Conservation (phyloP, 2,797 vertebrate genomes). For the Enteromius viviparus region DNA sequence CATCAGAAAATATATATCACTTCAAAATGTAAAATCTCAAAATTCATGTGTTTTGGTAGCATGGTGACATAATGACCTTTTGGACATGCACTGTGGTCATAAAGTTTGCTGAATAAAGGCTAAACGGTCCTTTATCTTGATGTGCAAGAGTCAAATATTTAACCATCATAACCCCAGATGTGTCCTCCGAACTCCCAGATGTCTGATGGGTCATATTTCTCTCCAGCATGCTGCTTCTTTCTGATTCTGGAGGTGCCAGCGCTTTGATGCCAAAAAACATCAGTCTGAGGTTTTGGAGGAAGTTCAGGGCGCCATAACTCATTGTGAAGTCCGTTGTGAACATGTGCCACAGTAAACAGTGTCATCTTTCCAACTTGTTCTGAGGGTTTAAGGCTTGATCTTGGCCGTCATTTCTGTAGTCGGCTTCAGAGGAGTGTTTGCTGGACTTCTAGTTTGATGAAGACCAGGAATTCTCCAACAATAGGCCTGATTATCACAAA, state of each 20-base stretch:
- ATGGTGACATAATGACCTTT: background rate
- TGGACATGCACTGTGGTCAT: background rate
- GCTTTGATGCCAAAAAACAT: conserved; percentile 52
- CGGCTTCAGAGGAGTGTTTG: conserved; percentile 15
- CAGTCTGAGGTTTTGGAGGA: conserved; percentile 56
- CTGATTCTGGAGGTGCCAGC: conserved; percentile 53
- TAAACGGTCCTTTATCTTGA: conserved; percentile 26
- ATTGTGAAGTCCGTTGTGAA: conserved; percentile 50
- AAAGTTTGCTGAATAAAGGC: background rate
- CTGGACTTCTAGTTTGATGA: background rate
- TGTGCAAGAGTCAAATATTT: conserved; percentile 27
- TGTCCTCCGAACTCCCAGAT: conserved; percentile 41
- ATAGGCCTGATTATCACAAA: background rate
- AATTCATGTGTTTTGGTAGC: no score
- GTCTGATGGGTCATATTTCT: conserved; percentile 39
- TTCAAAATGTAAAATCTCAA: no score
- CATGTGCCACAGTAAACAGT: conserved; percentile 57
- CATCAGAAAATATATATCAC: no score
- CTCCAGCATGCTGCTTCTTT: conserved; percentile 53
- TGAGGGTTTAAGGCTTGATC: conserved; percentile 42
- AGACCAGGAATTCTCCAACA: background rate
- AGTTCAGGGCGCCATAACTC: conserved; percentile 48
- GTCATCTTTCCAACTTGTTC: conserved; percentile 47
- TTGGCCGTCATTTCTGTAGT: conserved; percentile 2
- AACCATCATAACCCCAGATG: conserved; percentile 10